Conservation (phyloP, 2,113 vertebrate genomes). For the Odocoileus virginianus region DNA sequence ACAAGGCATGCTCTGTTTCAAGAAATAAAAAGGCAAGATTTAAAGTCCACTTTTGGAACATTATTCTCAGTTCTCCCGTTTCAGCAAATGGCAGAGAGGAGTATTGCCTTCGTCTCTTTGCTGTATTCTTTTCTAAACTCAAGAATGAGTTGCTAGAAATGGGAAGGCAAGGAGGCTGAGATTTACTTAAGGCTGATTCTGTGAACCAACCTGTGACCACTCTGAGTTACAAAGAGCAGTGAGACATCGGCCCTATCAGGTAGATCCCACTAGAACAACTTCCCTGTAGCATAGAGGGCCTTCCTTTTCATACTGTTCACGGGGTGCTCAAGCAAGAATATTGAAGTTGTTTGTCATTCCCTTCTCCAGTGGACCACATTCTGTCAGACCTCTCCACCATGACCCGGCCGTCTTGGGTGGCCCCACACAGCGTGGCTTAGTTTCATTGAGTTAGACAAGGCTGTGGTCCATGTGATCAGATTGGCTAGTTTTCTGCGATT, state of each 20-base stretch:
- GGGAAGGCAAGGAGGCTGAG: background rate
- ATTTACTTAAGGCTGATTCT: background rate
- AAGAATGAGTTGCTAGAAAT: background rate
- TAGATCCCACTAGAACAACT: background rate
- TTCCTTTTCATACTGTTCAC: no score
- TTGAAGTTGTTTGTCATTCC: no score
- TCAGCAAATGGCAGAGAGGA: background rate
- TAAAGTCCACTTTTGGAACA: background rate
- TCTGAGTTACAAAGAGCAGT: background rate
- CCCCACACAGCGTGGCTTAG: no score
- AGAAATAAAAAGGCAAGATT: background rate
- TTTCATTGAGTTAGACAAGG: no score
- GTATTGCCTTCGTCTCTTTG: background rate
- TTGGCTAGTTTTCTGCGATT: no score
- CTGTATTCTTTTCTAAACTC: background rate
- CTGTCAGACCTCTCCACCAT: no score
- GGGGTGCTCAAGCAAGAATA: no score
- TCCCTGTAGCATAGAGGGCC: background rate
- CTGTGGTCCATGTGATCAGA: no score
- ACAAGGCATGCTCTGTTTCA: background rate
- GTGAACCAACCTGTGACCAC: background rate
- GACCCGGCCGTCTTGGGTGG: no score
- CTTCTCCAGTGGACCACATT: no score
- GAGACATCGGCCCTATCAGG: background rate
- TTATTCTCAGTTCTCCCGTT: background rate